Percentiles rank a stretch among this genome's conserved stretches.
These are phyloP conservation scores for Oxytorus armatus DNA, from an alignment of 2,888 invertebrate species.

Conservation along the genomic window DNA sequence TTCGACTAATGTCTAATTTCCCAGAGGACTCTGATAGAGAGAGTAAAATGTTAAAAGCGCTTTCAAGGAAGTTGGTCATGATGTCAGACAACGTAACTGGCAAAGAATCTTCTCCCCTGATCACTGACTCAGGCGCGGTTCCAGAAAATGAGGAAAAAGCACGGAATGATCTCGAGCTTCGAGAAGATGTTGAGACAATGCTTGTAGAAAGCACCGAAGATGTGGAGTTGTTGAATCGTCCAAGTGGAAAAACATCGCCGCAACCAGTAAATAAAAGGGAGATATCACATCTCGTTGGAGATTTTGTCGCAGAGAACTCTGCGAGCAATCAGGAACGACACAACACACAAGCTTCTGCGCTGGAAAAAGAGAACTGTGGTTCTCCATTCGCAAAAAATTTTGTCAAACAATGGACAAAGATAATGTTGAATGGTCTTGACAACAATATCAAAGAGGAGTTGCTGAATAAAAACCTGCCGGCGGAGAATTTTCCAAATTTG, in stretches of 20 bases:
- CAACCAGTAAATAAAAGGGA: neutral
- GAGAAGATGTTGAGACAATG: neutral
- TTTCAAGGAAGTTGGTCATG: neutral
- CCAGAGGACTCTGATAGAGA: neutral
- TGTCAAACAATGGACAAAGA: slow-evolving; percentile 17
- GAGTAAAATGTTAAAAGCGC: neutral
- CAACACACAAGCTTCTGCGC: neutral
- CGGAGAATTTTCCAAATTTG: slow-evolving; percentile 1
- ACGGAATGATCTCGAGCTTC: neutral
- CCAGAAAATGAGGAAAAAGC: neutral
- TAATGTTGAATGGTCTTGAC: slow-evolving; percentile 20
- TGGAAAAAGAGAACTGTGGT: neutral
- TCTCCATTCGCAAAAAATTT: neutral
- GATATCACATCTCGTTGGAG: neutral
- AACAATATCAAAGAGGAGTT: neutral
- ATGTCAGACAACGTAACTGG: neutral
- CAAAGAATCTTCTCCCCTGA: neutral
- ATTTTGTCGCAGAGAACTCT: neutral
- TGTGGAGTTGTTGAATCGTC: neutral
- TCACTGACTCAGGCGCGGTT: neutral
- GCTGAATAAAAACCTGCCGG: slow-evolving; percentile 5
- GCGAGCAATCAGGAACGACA: neutral
- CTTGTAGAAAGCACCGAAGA: neutral
- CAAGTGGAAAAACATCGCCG: neutral
- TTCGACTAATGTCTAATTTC: neutral